Percentiles rank a stretch among this genome's conserved stretches.
phyloP scores from a whole-genome alignment of 1,140 invertebrate species.

The Tetragonula clypearis region DNA sequence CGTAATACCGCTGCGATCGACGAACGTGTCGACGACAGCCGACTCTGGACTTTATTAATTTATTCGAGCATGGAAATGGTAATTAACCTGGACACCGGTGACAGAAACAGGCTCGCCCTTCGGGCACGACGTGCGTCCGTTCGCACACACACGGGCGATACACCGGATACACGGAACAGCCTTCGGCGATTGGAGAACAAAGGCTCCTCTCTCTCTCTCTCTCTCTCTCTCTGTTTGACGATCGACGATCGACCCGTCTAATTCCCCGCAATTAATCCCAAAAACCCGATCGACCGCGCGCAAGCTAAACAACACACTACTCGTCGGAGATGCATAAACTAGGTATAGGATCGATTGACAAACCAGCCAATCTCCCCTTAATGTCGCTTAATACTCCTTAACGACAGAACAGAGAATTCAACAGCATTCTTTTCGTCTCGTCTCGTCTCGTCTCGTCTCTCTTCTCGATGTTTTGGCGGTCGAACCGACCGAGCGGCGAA shows the following conservation, averaged over 20 bases:
- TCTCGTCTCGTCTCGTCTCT: background rate
- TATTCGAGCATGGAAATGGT: conserved; percentile 81
- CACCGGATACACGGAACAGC: conserved; percentile 56
- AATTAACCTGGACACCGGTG: conserved; percentile 81
- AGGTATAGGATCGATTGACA: too few relatives aligned
- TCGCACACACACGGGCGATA: conserved; percentile 48
- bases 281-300: conserved; percentile 9
- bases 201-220: conserved; percentile 9
- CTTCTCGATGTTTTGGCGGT: background rate
- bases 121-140: conserved; percentile 71
- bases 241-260: conserved; percentile 52
- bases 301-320: background rate
- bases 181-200: conserved; percentile 57
- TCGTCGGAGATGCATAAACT: too few relatives aligned
- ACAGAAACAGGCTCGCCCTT: conserved; percentile 79
- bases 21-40: conserved; percentile 73
- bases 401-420: background rate
- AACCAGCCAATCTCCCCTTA: too few relatives aligned
- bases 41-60: conserved; percentile 80
- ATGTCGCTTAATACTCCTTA: background rate
- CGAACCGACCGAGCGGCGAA: conserved; percentile 15
- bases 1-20: conserved; percentile 57
- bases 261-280: conserved; percentile 8
- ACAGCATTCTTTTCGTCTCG: background rate
- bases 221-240: conserved; percentile 33